These are phyloP conservation scores for Aleiodes leptofemur DNA, from an alignment of 2,888 invertebrate species.

Conservation along the genomic window DNA sequence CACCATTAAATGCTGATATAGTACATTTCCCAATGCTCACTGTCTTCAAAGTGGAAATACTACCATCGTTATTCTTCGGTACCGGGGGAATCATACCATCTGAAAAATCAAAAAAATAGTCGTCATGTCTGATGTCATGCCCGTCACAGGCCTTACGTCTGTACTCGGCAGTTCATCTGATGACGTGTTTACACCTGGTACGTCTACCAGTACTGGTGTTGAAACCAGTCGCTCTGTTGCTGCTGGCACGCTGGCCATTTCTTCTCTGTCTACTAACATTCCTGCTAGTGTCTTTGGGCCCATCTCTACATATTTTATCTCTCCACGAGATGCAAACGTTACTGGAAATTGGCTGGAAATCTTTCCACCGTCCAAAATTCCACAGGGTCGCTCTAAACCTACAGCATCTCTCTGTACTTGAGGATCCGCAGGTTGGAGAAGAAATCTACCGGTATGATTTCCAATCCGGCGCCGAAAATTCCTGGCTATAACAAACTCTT, in stretches of 20 bases:
- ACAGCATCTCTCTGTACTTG: not conserved
- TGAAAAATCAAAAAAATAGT: no score
- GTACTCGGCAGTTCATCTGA: not conserved
- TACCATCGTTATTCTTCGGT: no score
- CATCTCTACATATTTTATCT: not conserved
- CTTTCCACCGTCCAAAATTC: not conserved
- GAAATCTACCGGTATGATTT: not conserved
- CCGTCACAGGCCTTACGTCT: not conserved
- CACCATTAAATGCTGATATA: no score
- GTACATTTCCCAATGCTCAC: no score
- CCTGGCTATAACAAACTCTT: not conserved
- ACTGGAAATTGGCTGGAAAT: no score
- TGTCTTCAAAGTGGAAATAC: no score
- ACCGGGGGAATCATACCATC: no score
- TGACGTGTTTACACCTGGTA: not conserved
- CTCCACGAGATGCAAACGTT: not conserved
- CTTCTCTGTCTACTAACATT: not conserved
- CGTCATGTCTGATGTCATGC: no score
- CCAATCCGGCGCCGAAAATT: not conserved
- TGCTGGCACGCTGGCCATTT: not conserved
- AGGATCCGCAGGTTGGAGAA: not conserved
- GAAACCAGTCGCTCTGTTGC: not conserved
- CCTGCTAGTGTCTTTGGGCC: conserved; percentile 14
- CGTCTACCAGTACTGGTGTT: conserved; percentile 7
- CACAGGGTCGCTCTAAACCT: not conserved